These are phyloP conservation scores for Leptinotarsa tumamoca DNA, from an alignment of 2,888 invertebrate species.

Conservation along the genomic window DNA sequence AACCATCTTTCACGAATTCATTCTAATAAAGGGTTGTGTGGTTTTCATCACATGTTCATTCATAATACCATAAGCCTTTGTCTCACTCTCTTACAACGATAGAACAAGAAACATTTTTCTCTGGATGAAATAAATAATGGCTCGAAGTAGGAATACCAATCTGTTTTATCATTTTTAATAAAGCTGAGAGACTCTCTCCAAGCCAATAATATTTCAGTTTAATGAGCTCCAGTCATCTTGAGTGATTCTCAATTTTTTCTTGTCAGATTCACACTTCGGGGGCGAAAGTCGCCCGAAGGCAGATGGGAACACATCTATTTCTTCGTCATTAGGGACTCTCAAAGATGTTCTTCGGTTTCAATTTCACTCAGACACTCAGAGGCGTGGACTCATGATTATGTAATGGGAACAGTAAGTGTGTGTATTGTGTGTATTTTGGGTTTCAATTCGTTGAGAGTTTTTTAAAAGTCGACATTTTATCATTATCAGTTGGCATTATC, in stretches of 20 bases:
- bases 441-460: too few relatives aligned
- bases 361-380: background rate
- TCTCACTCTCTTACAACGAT: background rate
- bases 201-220: slow-evolving; percentile 45
- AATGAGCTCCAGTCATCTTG: slow-evolving; percentile 44
- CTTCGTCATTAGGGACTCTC: slow-evolving; percentile 44
- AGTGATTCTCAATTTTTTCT: slow-evolving; percentile 51
- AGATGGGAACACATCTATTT: slow-evolving; percentile 46
- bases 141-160: slow-evolving; percentile 29
- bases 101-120: background rate
- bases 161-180: slow-evolving; percentile 47
- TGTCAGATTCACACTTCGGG: slow-evolving; percentile 45
- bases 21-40: too few relatives aligned
- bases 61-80: too few relatives aligned
- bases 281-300: slow-evolving; percentile 38
- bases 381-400: background rate
- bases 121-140: background rate
- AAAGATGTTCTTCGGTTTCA: slow-evolving; percentile 37
- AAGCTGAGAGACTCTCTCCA: slow-evolving; percentile 39
- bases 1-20: too few relatives aligned
- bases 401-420: too few relatives aligned
- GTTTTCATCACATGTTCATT: background rate
- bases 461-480: too few relatives aligned
- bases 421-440: too few relatives aligned
- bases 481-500: too few relatives aligned